phyloP scores from a whole-genome alignment of 1,140 invertebrate species.

The Protaetia brevitarsis region DNA sequence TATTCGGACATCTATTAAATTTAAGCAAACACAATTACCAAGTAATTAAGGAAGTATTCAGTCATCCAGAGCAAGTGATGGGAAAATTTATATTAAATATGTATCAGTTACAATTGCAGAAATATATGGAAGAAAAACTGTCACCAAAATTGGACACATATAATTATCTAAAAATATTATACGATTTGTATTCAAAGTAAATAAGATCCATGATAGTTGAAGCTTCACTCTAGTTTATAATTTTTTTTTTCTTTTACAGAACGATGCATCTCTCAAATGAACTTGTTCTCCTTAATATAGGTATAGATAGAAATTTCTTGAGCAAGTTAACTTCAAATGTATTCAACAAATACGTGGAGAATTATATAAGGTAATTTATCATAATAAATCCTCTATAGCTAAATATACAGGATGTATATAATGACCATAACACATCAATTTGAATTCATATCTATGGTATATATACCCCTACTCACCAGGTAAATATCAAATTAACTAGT shows the following conservation, averaged over 20 bases:
- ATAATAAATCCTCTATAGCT: neutral
- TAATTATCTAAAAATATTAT: conserved; percentile 83
- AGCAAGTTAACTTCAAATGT: conserved; percentile 79
- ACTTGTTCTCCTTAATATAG: conserved; percentile 71
- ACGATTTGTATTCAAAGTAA: conserved; percentile 83
- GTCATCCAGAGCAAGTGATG: conserved; percentile 97
- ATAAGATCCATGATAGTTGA: conserved; percentile 23
- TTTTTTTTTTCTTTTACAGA: conserved; percentile 20
- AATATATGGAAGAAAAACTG: conserved; percentile 77
- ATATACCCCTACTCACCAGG: too few relatives aligned
- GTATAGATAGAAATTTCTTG: conserved; percentile 76
- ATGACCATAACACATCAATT: too few relatives aligned
- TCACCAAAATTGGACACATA: conserved; percentile 78
- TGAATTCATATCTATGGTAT: too few relatives aligned
- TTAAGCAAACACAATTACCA: conserved; percentile 86
- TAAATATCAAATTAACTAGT: too few relatives aligned
- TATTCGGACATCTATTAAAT: conserved; percentile 88
- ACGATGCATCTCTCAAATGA: conserved; percentile 66
- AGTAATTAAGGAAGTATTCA: conserved; percentile 90
- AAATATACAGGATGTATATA: too few relatives aligned
- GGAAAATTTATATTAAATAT: conserved; percentile 96
- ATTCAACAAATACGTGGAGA: conserved; percentile 60
- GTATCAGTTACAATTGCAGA: conserved; percentile 89
- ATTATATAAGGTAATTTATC: conserved; percentile 55
- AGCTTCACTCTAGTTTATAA: conserved; percentile 29